These are phyloP conservation scores for Ornithorhynchus anatinus DNA, from an alignment of 2,113 vertebrate genomes.

Conservation along the genomic window DNA sequence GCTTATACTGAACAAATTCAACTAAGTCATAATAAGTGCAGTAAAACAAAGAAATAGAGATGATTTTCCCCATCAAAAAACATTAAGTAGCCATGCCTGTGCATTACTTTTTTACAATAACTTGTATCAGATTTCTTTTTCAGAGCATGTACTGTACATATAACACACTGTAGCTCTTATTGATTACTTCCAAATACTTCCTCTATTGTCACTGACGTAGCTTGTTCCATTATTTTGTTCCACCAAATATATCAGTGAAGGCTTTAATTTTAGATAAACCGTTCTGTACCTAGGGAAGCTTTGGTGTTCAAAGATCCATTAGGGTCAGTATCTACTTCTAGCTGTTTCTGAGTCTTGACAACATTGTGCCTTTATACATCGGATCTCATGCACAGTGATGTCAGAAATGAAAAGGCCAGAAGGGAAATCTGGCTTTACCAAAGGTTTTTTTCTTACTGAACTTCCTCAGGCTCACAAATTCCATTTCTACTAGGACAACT, in stretches of 20 bases:
- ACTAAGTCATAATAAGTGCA: constrained; percentile 86
- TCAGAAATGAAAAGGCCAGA: constrained; percentile 49
- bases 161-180: constrained; percentile 61
- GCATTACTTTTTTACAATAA: constrained; percentile 70
- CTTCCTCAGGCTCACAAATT: constrained; percentile 48
- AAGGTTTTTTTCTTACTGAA: constrained; percentile 22
- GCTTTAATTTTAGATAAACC: constrained; percentile 46
- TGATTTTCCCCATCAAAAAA: constrained; percentile 81
- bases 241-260: constrained; percentile 54
- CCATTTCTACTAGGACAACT: constrained; percentile 41
- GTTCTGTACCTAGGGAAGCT: constrained; percentile 46
- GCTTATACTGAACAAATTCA: constrained; percentile 85
- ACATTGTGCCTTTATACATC: constrained; percentile 22
- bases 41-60: constrained; percentile 85
- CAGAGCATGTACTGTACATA: constrained; percentile 72
- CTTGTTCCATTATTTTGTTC: constrained; percentile 34
- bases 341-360: constrained; percentile 40
- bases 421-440: constrained; percentile 40
- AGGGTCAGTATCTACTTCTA: constrained; percentile 29
- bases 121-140: constrained; percentile 53
- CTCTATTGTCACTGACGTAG: constrained; percentile 52
- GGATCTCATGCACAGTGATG: constrained; percentile 46
- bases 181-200: constrained; percentile 68
- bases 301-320: constrained; percentile 31
- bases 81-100: constrained; percentile 81